These are phyloP conservation scores for Chrysocyon brachyurus DNA, from an alignment of 2,797 vertebrate genomes.

Conservation along the genomic window DNA sequence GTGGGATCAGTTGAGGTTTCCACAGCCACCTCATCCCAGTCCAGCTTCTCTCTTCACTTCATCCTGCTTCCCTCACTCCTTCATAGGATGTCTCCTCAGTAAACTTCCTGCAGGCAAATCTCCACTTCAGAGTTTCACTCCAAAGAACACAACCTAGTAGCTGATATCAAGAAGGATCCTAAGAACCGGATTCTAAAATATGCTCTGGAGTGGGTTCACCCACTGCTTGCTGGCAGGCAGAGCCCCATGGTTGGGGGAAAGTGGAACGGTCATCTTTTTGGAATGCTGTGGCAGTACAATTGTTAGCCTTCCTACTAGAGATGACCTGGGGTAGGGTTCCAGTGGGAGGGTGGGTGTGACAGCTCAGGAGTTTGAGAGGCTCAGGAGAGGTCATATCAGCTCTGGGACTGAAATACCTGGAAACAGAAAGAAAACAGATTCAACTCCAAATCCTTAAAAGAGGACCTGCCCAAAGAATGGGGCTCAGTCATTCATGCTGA, in stretches of 20 bases:
- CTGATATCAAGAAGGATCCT: neutral
- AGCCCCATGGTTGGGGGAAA: fast-evolving
- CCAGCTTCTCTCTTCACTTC: neutral
- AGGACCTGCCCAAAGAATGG: neutral
- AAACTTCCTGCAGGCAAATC: neutral
- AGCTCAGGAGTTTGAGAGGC: neutral
- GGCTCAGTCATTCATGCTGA: neutral
- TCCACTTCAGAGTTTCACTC: neutral
- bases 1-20: neutral
- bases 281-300: too few relatives aligned
- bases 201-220: neutral
- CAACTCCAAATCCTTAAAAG: neutral
- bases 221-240: neutral
- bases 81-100: neutral
- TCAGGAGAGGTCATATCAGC: neutral
- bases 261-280: neutral
- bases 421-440: neutral
- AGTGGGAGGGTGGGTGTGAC: too few relatives aligned
- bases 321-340: neutral
- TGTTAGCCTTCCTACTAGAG: neutral
- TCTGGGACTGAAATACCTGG: neutral
- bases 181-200: neutral
- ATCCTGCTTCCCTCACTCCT: neutral
- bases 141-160: neutral
- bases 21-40: neutral